Percentiles rank a stretch among this genome's conserved stretches.
These are phyloP conservation scores for Halcyon leucocephala DNA, from an alignment of 2,797 vertebrate genomes.

Conservation along the genomic window DNA sequence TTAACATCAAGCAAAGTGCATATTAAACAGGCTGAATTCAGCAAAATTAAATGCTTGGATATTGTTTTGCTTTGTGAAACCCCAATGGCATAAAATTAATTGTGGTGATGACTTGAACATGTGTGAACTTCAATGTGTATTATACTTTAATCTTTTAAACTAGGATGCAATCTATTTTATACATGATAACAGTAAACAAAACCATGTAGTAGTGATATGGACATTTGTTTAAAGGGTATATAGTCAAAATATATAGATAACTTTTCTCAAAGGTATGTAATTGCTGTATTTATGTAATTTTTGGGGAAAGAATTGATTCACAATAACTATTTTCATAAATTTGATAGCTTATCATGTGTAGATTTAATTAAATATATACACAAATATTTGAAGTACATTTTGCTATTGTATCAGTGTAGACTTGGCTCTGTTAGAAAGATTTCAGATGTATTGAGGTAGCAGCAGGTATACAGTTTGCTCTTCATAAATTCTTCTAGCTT, in stretches of 20 bases:
- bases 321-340: background rate
- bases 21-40: slow-evolving; percentile 29
- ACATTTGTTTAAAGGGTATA: background rate
- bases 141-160: slow-evolving; percentile 30
- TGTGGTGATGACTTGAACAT: background rate
- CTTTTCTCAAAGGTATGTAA: background rate
- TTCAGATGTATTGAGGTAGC: background rate
- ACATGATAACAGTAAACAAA: slow-evolving; percentile 29
- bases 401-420: background rate
- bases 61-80: slow-evolving; percentile 39
- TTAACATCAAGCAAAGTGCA: slow-evolving; percentile 5
- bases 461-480: background rate
- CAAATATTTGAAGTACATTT: background rate
- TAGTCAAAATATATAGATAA: background rate
- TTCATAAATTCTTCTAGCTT: background rate
- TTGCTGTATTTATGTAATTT: background rate
- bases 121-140: background rate
- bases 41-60: slow-evolving; percentile 39
- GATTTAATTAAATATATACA: background rate
- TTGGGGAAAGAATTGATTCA: background rate
- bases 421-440: background rate
- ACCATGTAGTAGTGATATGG: background rate
- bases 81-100: slow-evolving; percentile 40
- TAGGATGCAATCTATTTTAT: background rate
- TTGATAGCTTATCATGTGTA: background rate